Evolutionary conservation across 2,797 vertebrate genomes (phyloP).

Genomic region (Danionella dracula): DNA sequence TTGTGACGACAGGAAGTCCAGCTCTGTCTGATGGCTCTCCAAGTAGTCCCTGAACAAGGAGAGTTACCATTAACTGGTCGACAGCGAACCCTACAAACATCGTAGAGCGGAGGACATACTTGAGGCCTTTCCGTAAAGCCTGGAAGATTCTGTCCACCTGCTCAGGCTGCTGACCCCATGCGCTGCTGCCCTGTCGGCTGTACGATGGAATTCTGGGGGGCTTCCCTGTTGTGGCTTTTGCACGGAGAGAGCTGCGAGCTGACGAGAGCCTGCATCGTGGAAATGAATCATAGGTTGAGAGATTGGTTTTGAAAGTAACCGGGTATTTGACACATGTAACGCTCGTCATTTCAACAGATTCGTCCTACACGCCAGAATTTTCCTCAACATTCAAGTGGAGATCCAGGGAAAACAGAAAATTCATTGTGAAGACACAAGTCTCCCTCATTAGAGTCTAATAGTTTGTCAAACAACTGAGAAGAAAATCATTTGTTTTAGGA

Average conservation of each 20-base stretch:
- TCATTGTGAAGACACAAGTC: too few species aligned
- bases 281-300: not conserved
- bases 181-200: constrained; percentile 54
- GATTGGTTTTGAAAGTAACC: too few species aligned
- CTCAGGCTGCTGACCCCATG: constrained; percentile 70
- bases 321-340: not conserved
- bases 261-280: constrained; percentile 66
- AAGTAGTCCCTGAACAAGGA: constrained; percentile 75
- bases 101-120: constrained; percentile 63
- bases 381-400: too few species aligned
- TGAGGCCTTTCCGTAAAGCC: constrained; percentile 85
- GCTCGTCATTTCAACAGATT: too few species aligned
- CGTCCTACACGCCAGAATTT: too few species aligned
- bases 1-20: constrained; percentile 83
- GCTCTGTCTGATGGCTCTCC: constrained; percentile 81
- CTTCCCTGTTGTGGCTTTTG: constrained; percentile 64
- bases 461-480: too few species aligned
- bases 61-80: not conserved
- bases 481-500: too few species aligned
- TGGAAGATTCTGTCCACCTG: constrained; percentile 87
- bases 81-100: not conserved
- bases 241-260: constrained; percentile 74
- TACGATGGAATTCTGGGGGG: constrained; percentile 71
- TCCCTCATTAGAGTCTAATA: too few species aligned
- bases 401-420: too few species aligned